A percentile compares a stretch with the other conserved stretches of the same genome.
Conservation (phyloP, 2,888 invertebrate genomes). For the Mythimna albipuncta region DNA sequence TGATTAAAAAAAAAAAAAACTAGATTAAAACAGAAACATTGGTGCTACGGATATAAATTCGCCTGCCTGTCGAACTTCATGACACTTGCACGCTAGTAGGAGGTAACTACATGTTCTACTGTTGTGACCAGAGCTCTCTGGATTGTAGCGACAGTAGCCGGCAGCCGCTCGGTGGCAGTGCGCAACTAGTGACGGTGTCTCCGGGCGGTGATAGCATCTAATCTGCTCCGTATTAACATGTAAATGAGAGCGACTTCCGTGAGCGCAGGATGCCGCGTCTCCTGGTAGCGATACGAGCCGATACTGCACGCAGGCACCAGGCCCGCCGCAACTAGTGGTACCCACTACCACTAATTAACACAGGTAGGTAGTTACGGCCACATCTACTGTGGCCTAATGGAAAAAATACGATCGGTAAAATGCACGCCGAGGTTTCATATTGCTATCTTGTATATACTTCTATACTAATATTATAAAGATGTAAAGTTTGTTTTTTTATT, state of each 20-base stretch:
- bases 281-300: slow-evolving; percentile 36
- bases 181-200: neutral
- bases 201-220: slow-evolving; percentile 44
- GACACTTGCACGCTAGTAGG: neutral
- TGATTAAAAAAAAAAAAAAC: too few relatives aligned
- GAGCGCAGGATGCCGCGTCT: slow-evolving; percentile 38
- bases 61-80: neutral
- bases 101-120: neutral
- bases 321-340: neutral
- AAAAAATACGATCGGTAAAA: too few relatives aligned
- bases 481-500: too few relatives aligned
- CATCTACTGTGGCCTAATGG: too few relatives aligned
- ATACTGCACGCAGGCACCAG: slow-evolving; percentile 16
- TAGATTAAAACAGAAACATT: too few relatives aligned
- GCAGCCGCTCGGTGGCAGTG: neutral
- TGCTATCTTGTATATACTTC: too few relatives aligned
- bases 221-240: slow-evolving; percentile 44
- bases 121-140: neutral
- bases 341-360: slow-evolving; percentile 25
- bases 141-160: too few relatives aligned
- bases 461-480: too few relatives aligned
- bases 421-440: too few relatives aligned
- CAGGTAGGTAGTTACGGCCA: neutral
- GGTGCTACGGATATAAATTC: too few relatives aligned
- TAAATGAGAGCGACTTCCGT: slow-evolving; percentile 44